These are phyloP conservation scores for Drosophila peninsularis DNA, from an alignment of 2,888 invertebrate genomes.

Conservation along the genomic window DNA sequence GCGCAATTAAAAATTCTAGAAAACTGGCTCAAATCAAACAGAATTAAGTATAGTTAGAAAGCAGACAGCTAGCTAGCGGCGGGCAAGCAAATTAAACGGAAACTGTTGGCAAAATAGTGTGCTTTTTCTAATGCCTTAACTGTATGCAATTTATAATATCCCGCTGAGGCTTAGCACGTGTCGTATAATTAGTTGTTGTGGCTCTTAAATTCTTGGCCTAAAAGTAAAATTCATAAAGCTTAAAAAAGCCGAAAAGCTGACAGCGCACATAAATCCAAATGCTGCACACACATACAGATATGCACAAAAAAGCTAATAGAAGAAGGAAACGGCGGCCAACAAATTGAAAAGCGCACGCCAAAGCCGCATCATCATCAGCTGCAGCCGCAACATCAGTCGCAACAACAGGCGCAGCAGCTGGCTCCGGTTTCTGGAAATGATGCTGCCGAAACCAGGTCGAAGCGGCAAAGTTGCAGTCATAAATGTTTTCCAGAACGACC, in stretches of 20 bases:
- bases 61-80: constrained; percentile 48
- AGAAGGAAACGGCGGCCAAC: constrained; percentile 65
- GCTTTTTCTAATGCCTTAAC: constrained; percentile 43
- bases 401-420: constrained; percentile 15
- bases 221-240: constrained; percentile 67
- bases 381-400: constrained; percentile 34
- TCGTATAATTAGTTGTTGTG: constrained; percentile 51
- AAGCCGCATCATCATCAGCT: constrained; percentile 75
- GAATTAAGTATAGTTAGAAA: constrained; percentile 56
- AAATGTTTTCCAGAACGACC: constrained; percentile 48
- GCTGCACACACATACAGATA: constrained; percentile 3
- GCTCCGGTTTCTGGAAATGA: constrained; percentile 58
- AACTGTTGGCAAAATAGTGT: constrained; percentile 44
- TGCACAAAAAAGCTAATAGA: constrained; percentile 26
- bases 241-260: constrained; percentile 62
- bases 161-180: constrained; percentile 55
- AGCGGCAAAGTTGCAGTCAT: constrained; percentile 56
- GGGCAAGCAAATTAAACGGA: constrained; percentile 56
- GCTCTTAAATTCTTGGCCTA: constrained; percentile 62
- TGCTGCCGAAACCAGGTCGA: constrained; percentile 57
- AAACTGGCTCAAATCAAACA: constrained; percentile 65
- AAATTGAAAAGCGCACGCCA: constrained; percentile 78
- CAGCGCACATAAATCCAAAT: constrained; percentile 68
- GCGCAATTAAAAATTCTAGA: constrained; percentile 65
- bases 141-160: constrained; percentile 49